phyloP scores from a whole-genome alignment of 2,797 vertebrate species.

The Arctocebus calabarensis region DNA sequence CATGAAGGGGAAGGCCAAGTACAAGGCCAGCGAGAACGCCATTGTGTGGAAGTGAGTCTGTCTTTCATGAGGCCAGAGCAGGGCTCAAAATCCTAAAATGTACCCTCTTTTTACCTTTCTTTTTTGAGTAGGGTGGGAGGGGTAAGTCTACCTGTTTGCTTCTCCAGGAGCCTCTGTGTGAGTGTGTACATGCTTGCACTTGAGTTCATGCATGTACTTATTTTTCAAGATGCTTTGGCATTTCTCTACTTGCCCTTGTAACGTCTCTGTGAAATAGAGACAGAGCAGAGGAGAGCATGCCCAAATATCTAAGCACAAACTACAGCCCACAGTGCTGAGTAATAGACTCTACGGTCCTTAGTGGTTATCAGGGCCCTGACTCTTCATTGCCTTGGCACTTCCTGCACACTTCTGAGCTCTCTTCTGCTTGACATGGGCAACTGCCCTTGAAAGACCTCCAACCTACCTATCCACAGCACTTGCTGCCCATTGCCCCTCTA shows the following conservation, averaged over 20 bases:
- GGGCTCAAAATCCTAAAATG: not conserved
- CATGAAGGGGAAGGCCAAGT: slow-evolving; percentile 99
- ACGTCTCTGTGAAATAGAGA: slow-evolving; percentile 1
- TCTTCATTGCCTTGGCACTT: not conserved
- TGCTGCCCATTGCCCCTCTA: slow-evolving; percentile 56
- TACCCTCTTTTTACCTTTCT: not conserved
- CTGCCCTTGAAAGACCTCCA: not conserved
- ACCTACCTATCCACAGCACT: not conserved
- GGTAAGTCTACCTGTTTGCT: not conserved
- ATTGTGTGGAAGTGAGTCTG: slow-evolving; percentile 99
- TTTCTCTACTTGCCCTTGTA: slow-evolving; percentile 17
- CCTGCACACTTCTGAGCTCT: not conserved
- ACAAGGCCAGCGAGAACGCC: slow-evolving; percentile 99
- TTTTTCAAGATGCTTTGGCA: not conserved
- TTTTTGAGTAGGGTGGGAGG: not conserved
- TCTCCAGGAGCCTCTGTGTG: not conserved
- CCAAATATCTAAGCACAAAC: not conserved
- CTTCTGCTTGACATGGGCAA: not conserved
- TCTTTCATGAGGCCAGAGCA: not conserved
- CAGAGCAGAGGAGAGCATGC: not conserved
- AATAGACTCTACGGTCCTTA: not conserved
- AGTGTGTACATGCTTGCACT: not conserved
- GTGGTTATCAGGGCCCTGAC: not conserved
- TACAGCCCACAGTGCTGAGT: not conserved
- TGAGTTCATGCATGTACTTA: not conserved